Base-by-base conservation (phyloP, 2,888 invertebrate genomes). In the Stegana nigrithorax region DNA sequence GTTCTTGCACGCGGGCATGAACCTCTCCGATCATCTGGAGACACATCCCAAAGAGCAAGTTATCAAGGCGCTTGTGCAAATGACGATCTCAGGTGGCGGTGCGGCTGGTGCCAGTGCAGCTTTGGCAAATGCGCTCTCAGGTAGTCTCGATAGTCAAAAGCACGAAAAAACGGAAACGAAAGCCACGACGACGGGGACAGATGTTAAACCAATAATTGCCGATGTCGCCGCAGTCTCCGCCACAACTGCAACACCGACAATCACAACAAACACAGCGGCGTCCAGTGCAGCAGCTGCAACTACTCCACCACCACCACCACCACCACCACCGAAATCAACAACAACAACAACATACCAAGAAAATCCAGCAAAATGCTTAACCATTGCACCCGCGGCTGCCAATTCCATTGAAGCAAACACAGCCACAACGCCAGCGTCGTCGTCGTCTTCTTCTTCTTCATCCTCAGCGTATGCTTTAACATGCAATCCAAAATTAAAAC, bases 41-140 rank as follows among this genome's bases (percentile, higher is more conserved):
- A 94, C 93, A 25, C 94, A 94, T 87, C 94, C 94, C 44, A 94
- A 94, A 85, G 94, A 94, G 75, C 93, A 93, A 86, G 93, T 95
- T 57, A 94, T 94, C 73, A 93, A 91, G 83, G 94, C 94, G 23
- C 87, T 95, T 67, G 85, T 90, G 60, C 82, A 84, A 68, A 75
- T 84, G 80, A 82, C 83, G 39, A 80, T 83, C 59, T 69, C 71
- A 12, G 78, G 78, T 59, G 58, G 14, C 25, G 59, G 51, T 23
- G 42, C 65, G 60, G 44, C 64, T 44, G 64, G 61, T 42, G 19
- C 4, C 0, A 55, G 27, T 29, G 32, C 59, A n/a, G 42, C 44
- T 14, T 29, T 53, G 32, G 62, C 47, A 7, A 56, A 26, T 50
- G 58, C 21, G 27, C 27, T 29, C 56, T 27, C 8, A 5, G 25